Conservation (phyloP, 2,113 vertebrate genomes). For the Ranitomeya imitator region DNA sequence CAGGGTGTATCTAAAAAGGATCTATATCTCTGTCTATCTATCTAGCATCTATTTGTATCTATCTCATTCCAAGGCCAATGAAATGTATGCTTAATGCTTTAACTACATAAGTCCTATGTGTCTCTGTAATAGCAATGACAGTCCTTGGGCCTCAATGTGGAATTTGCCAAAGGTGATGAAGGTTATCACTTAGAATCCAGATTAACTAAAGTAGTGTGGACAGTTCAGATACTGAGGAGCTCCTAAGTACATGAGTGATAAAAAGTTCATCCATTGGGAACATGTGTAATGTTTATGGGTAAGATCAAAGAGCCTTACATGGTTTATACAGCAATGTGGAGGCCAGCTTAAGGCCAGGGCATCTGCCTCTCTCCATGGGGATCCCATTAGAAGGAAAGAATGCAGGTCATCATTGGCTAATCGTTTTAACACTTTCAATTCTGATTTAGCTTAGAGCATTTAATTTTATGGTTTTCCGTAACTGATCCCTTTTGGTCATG, state of each 20-base stretch:
- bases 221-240: constrained; percentile 17
- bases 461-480: neutral
- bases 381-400: constrained; percentile 44
- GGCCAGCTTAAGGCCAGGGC: constrained; percentile 51
- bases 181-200: constrained; percentile 36
- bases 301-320: constrained; percentile 46
- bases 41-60: neutral
- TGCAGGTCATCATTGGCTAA: constrained; percentile 40
- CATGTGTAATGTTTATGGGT: constrained; percentile 52
- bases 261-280: constrained; percentile 52
- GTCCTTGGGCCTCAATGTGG: neutral
- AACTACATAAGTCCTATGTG: neutral
- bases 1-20: too few species aligned
- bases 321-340: constrained; percentile 42
- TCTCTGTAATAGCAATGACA: neutral
- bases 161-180: constrained; percentile 27
- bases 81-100: neutral
- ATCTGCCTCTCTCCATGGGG: constrained; percentile 46
- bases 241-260: constrained; percentile 45
- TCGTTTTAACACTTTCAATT: constrained; percentile 39
- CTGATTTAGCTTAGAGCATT: constrained; percentile 8
- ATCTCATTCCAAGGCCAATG: neutral
- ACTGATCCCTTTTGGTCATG: neutral
- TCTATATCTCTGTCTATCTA: neutral
- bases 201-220: constrained; percentile 38